Percentiles rank a stretch among this genome's conserved stretches.
These are phyloP conservation scores for Mormyrus iriodes DNA, from an alignment of 2,113 vertebrate genomes.

Conservation along the genomic window DNA sequence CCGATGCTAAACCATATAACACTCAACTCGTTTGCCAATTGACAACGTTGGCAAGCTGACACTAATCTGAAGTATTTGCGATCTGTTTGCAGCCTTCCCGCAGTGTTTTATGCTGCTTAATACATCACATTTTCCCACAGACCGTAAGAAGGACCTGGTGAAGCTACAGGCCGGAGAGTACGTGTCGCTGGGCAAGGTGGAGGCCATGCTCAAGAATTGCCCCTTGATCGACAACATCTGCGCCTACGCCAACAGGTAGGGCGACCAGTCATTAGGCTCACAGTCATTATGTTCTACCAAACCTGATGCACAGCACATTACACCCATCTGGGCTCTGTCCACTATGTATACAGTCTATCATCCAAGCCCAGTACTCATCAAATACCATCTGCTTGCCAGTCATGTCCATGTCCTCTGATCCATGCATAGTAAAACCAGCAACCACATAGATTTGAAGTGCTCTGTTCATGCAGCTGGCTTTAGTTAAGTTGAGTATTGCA, in stretches of 20 bases:
- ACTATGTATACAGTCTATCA: neutral
- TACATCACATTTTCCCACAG: conserved; percentile 46
- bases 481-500: neutral
- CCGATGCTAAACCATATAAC: neutral
- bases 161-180: conserved; percentile 95
- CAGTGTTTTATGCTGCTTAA: neutral
- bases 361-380: neutral
- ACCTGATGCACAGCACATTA: neutral
- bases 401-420: neutral
- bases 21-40: neutral
- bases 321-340: neutral
- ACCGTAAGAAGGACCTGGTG: conserved; percentile 96
- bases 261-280: neutral
- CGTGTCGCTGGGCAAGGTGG: conserved; percentile 93
- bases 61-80: neutral
- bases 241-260: conserved; percentile 90
- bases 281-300: neutral
- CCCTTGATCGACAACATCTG: conserved; percentile 93
- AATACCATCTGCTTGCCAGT: neutral
- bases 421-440: neutral
- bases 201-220: conserved; percentile 90
- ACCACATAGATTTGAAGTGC: neutral
- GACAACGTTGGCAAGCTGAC: neutral
- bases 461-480: neutral
- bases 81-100: neutral